Conservation (phyloP, 2,797 vertebrate genomes). For the Mus spretus region DNA sequence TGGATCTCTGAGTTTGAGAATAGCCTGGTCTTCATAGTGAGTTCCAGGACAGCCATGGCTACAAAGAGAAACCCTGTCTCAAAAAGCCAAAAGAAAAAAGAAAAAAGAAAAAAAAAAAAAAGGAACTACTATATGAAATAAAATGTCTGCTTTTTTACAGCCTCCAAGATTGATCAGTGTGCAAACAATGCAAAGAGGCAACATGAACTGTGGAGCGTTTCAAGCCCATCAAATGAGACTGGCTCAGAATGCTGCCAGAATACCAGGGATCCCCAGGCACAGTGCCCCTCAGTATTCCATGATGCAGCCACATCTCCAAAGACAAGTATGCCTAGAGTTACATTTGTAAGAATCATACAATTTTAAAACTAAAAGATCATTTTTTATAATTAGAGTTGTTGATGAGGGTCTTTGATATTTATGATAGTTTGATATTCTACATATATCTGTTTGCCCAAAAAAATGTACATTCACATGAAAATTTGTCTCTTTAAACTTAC, state of each 20-base stretch:
- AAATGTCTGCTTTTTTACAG: conserved; percentile 89
- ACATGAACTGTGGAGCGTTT: conserved; percentile 96
- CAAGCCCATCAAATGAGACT: conserved; percentile 97
- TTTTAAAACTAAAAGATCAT: conserved; percentile 80
- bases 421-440: conserved; percentile 43
- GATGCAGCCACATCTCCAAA: conserved; percentile 99
- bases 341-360: conserved; percentile 82
- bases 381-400: conserved; percentile 48
- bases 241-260: conserved; percentile 93
- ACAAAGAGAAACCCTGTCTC: neutral
- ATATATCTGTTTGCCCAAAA: conserved; percentile 21
- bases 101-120: conserved; percentile 51
- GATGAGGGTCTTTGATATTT: neutral
- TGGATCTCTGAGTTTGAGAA: neutral
- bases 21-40: neutral
- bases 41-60: neutral
- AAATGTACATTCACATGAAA: conserved; percentile 1
- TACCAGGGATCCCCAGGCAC: conserved; percentile 94
- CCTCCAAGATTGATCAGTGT: conserved; percentile 99
- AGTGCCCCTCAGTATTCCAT: conserved; percentile 97
- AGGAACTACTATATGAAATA: conserved; percentile 67
- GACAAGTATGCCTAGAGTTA: conserved; percentile 94
- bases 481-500: conserved; percentile 9
- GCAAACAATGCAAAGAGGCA: conserved; percentile 96
- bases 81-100: neutral